These are phyloP conservation scores for Cyanistes caeruleus DNA, from an alignment of 2,113 vertebrate species.

Conservation along the genomic window DNA sequence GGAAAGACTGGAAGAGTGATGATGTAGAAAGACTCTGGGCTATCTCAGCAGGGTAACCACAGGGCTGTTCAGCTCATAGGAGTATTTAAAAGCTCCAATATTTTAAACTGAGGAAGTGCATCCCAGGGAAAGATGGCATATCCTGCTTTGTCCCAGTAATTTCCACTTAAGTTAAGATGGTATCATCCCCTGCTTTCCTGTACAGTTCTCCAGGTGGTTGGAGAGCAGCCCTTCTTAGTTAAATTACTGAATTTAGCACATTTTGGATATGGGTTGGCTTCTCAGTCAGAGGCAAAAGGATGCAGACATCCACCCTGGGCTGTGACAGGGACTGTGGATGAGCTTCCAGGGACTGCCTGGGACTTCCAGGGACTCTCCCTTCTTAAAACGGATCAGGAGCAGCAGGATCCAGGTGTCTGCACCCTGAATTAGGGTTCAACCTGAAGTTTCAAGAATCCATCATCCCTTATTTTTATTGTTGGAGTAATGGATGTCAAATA, in stretches of 20 bases:
- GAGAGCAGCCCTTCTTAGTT: not conserved
- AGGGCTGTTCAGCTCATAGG: not conserved
- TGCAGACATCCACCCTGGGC: not conserved
- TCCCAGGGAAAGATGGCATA: not conserved
- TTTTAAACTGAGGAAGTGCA: not conserved
- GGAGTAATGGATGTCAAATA: not conserved
- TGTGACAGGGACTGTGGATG: not conserved
- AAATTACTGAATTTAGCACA: not conserved
- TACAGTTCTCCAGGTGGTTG: not conserved
- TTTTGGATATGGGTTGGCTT: not conserved
- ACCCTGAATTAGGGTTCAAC: not conserved
- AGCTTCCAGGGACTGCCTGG: not conserved
- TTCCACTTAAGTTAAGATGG: not conserved
- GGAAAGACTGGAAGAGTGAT: not conserved
- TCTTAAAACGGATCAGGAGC: not conserved
- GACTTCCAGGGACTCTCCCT: not conserved
- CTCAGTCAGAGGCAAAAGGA: not conserved
- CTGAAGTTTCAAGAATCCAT: not conserved
- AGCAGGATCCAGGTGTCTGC: not conserved
- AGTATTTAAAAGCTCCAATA: not conserved
- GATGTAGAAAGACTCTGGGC: not conserved
- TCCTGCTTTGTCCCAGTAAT: not conserved
- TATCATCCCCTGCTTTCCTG: not conserved
- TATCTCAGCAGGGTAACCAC: no score
- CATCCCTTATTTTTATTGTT: not conserved